These are phyloP conservation scores for Pteropus rufus DNA, from an alignment of 2,797 vertebrate species.

Conservation along the genomic window DNA sequence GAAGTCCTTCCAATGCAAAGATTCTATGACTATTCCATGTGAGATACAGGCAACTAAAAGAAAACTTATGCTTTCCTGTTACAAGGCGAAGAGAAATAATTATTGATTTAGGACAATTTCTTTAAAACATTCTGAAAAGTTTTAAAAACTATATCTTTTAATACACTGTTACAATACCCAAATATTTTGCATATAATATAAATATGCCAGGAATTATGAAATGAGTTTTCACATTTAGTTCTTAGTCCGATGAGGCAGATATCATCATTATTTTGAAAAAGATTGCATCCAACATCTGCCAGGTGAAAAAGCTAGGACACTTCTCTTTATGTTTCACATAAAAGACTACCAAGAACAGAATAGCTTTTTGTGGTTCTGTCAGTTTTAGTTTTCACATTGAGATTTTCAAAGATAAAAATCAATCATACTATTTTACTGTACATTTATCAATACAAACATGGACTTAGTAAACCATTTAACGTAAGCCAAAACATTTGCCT, in stretches of 20 bases:
- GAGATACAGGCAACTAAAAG: background rate
- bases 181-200: background rate
- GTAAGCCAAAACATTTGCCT: background rate
- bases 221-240: background rate
- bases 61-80: background rate
- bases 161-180: background rate
- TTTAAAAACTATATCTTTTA: background rate
- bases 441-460: background rate
- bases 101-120: background rate
- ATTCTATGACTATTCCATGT: background rate
- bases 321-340: background rate
- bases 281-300: background rate
- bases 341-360: background rate
- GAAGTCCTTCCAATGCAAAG: background rate
- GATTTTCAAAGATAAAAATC: slow-evolving; percentile 9
- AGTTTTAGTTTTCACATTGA: slow-evolving; percentile 5
- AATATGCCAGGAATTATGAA: background rate
- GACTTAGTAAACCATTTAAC: background rate
- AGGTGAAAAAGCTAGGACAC: background rate
- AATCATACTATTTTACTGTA: background rate
- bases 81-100: slow-evolving; percentile 3
- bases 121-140: background rate
- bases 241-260: background rate
- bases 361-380: background rate
- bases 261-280: background rate